Conservation (phyloP, 23 tunicate species). For the Pegea sp. region DNA sequence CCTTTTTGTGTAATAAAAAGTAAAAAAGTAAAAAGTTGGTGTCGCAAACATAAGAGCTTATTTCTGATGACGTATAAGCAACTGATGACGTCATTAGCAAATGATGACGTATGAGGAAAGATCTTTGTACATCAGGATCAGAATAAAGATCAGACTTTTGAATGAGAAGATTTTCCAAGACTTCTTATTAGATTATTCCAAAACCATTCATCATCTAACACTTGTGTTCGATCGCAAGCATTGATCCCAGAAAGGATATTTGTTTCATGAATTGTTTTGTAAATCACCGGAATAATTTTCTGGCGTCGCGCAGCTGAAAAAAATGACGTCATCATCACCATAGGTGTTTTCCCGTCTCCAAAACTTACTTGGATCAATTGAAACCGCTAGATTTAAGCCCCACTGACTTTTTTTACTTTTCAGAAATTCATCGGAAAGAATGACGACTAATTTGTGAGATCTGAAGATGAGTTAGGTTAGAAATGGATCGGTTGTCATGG, state of each 20-base stretch:
- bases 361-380: constrained; percentile 55
- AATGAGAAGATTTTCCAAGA: constrained; percentile 5
- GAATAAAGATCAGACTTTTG: no score
- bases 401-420: constrained; percentile 26
- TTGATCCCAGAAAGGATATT: constrained; percentile 42
- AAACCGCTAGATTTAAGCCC: constrained; percentile 46
- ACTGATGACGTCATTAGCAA: no score
- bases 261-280: constrained; percentile 30
- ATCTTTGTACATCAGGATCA: no score
- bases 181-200: constrained; percentile 54
- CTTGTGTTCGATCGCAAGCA: constrained; percentile 65
- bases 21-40: no score
- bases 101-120: no score
- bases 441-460: constrained; percentile 58
- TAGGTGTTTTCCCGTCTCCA: not conserved
- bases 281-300: constrained; percentile 56
- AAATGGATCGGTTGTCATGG: no score
- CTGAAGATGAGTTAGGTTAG: no score
- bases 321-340: not conserved
- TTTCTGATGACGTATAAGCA: no score
- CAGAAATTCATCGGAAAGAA: constrained; percentile 57
- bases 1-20: no score
- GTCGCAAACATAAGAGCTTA: no score
- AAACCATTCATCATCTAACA: constrained; percentile 75
- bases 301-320: constrained; percentile 31